Base-by-base conservation (phyloP, 2,888 invertebrate species). In the Himalopsyche japonica region DNA sequence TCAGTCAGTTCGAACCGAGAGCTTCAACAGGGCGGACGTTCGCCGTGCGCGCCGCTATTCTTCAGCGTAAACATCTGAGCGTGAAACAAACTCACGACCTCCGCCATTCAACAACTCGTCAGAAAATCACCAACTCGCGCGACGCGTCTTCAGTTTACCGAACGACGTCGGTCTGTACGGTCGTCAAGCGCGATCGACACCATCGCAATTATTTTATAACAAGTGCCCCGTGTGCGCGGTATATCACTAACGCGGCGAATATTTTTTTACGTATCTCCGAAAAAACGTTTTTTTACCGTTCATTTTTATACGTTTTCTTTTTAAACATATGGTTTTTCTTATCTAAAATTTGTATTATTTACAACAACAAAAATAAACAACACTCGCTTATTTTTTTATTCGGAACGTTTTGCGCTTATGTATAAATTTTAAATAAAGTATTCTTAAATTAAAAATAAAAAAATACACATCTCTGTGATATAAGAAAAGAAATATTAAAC, bases 21-120 rank as follows among this genome's bases (percentile, higher is more conserved):
- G 70, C 82, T 80, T 79, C 77, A 78, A 79, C 81, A 81, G 79
- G 82, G 85, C 85, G 83, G 85, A 83, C 85, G 85, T 80, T 79
- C 79, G 48, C 82, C 80, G 85, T 80, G 30, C 85, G 80, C 80
- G 82, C 82, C 78, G 81, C 76, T 49, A 70, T 3, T 27, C 20
- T 70, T 27, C 70, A 70, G 70, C 70, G 70, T 70, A 70, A 70
- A 70, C 70, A 70, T 70, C 70, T 70, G 70, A 70, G 70, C 70
- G 43, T 43, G 34, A 37, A 83, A 78, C 49, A 15, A 49, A 82
- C 37, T 43, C 47, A 48, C n/a, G 37, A 76, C 47, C 37, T 32
- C 78, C 78, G 77, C 78, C 78, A 78, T 78, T 78, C 79, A 37
- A 20, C 79, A 49, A 57, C 76, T 78, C 78, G 78, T 37, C 24